Percentiles rank a stretch among this genome's conserved stretches.
phyloP scores from a whole-genome alignment of 2,888 invertebrate species.

The Hypolimnas misippus region DNA sequence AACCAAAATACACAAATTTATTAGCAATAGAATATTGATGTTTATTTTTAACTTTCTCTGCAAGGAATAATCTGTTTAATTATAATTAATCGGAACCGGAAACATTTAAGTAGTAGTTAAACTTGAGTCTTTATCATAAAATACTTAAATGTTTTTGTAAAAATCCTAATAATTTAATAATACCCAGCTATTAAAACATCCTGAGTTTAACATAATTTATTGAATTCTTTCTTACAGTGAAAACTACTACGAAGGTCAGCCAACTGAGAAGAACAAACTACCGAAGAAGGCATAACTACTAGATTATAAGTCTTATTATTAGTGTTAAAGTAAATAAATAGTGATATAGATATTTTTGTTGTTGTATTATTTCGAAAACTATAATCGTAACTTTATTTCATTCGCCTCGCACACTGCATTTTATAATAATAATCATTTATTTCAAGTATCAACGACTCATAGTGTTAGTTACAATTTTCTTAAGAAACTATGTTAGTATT shows the following conservation, averaged over 20 bases:
- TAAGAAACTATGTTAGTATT: too few species aligned
- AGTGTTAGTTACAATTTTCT: too few species aligned
- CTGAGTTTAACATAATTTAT: not conserved
- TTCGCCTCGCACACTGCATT: too few species aligned
- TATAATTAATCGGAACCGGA: not conserved
- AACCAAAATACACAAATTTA: too few species aligned
- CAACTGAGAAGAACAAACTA: conserved; percentile 71
- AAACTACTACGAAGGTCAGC: conserved; percentile 86
- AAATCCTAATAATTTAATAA: not conserved
- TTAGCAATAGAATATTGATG: too few species aligned
- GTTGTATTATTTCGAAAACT: conserved; percentile 21
- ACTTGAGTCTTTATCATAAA: too few species aligned
- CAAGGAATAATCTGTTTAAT: not conserved
- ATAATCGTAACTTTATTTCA: too few species aligned
- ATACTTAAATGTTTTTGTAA: too few species aligned
- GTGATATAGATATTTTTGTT: conserved; percentile 31
- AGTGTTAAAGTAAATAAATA: conserved; percentile 47
- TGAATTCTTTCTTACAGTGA: conserved; percentile 81
- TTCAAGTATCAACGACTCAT: too few species aligned
- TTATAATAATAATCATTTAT: too few species aligned
- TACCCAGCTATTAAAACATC: not conserved
- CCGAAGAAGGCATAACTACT: conserved; percentile 73
- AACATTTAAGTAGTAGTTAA: not conserved
- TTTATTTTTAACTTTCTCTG: not conserved
- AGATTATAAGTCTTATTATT: conserved; percentile 43